phyloP scores from a whole-genome alignment of 2,888 invertebrate species.

The Taphrorychus bicolor region DNA sequence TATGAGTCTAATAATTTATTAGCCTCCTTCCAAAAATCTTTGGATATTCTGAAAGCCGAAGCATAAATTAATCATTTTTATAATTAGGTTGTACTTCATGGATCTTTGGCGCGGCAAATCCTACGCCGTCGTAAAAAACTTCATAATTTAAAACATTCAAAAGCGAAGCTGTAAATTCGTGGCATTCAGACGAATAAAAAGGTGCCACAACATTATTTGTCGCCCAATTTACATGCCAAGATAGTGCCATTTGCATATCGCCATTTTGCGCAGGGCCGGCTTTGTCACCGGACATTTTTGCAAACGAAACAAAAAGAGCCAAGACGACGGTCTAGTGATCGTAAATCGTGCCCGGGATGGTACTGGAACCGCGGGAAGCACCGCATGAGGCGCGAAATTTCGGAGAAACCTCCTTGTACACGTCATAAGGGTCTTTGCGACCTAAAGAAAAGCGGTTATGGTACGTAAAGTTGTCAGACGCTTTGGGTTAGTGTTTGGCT shows the following conservation, averaged over 20 bases:
- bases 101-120: conserved; percentile 1
- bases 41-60: not conserved
- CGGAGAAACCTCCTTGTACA: conserved; percentile 10
- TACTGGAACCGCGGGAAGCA: conserved; percentile 11
- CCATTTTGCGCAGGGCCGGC: conserved; percentile 10
- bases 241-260: conserved; percentile 26
- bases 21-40: not conserved
- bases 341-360: not conserved
- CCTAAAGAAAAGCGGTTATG: conserved; percentile 1
- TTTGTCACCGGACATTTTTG: not conserved
- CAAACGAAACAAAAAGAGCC: too few species aligned
- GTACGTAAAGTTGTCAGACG: too few species aligned
- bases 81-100: not conserved
- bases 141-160: conserved; percentile 23
- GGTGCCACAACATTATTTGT: conserved; percentile 33
- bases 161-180: conserved; percentile 23
- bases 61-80: too few species aligned
- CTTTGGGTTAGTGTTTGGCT: too few species aligned
- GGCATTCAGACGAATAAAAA: conserved; percentile 27
- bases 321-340: too few species aligned
- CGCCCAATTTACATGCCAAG: conserved; percentile 29
- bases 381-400: conserved; percentile 25
- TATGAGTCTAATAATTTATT: not conserved
- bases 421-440: not conserved
- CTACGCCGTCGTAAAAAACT: not conserved